phyloP scores from a whole-genome alignment of 1,140 invertebrate genomes.

The Hylaeus anthracinus region DNA sequence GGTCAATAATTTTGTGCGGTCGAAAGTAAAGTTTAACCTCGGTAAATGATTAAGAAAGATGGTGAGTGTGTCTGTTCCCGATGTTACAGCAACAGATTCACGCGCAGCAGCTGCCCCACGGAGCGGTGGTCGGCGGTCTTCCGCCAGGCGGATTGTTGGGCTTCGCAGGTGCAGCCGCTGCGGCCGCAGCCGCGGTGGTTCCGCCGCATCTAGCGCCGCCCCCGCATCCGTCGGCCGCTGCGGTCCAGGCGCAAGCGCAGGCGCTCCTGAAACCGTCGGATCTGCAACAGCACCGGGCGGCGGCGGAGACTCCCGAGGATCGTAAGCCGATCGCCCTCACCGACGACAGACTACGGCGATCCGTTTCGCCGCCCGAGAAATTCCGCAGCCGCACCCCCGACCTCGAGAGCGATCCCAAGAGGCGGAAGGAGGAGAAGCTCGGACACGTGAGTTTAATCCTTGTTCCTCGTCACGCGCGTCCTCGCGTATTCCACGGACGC shows the following conservation, averaged over 20 bases:
- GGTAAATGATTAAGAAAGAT: background rate
- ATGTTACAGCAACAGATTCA: slow-evolving; percentile 91
- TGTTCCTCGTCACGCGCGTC: background rate
- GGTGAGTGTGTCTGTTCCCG: slow-evolving; percentile 7
- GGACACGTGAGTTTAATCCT: slow-evolving; percentile 74
- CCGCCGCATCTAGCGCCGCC: slow-evolving; percentile 75
- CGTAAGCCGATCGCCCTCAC: slow-evolving; percentile 75
- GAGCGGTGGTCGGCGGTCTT: slow-evolving; percentile 85
- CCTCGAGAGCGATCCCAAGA: slow-evolving; percentile 79
- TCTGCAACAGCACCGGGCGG: slow-evolving; percentile 73
- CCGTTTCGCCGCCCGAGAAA: slow-evolving; percentile 83
- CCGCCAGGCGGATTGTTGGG: slow-evolving; percentile 76
- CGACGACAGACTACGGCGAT: slow-evolving; percentile 79
- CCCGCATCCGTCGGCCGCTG: slow-evolving; percentile 70
- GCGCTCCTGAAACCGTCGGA: slow-evolving; percentile 74
- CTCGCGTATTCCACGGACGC: background rate
- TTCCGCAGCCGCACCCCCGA: slow-evolving; percentile 80
- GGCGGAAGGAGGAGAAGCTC: slow-evolving; percentile 81
- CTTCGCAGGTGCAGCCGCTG: slow-evolving; percentile 77
- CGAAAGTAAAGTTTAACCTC: too few relatives aligned
- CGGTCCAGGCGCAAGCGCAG: slow-evolving; percentile 73
- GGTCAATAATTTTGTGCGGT: too few relatives aligned
- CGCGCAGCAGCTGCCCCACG: slow-evolving; percentile 90
- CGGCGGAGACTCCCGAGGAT: slow-evolving; percentile 75
- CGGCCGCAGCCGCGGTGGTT: slow-evolving; percentile 73